Evolutionary conservation across 2,888 invertebrate species (phyloP).

Genomic region (Empis livida): DNA sequence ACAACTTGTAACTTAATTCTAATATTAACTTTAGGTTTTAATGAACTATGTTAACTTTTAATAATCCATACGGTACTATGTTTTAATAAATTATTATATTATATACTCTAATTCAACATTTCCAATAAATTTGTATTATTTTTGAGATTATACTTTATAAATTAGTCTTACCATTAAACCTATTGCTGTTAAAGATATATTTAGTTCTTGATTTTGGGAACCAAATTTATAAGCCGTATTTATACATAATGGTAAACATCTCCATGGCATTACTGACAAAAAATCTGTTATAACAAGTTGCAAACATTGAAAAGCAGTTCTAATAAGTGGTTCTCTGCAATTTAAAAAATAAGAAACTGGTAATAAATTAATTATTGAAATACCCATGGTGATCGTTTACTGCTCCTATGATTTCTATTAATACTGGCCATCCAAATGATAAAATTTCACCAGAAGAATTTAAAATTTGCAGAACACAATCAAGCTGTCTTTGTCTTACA

Average conservation of each 20-base stretch:
- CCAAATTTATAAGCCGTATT: conserved; percentile 93
- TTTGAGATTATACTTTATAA: conserved; percentile 5
- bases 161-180: conserved; percentile 87
- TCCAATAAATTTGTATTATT: too few relatives aligned
- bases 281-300: conserved; percentile 93
- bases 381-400: conserved; percentile 87
- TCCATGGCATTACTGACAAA: conserved; percentile 81
- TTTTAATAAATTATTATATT: too few relatives aligned
- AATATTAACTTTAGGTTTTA: too few relatives aligned
- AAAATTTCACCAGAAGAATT: conserved; percentile 88
- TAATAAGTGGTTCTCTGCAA: conserved; percentile 71
- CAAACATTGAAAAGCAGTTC: conserved; percentile 90
- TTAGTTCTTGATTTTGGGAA: conserved; percentile 88
- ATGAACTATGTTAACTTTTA: too few relatives aligned
- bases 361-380: too few relatives aligned
- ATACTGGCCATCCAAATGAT: conserved; percentile 88
- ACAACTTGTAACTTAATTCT: too few relatives aligned
- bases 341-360: neutral
- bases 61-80: too few relatives aligned
- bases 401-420: conserved; percentile 90
- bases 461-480: conserved; percentile 84
- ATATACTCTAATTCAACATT: too few relatives aligned
- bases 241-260: conserved; percentile 79
- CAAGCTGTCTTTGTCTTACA: conserved; percentile 86
- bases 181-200: conserved; percentile 93